phyloP scores from a whole-genome alignment of 1,140 invertebrate genomes.

The Drosophila paulistorum region DNA sequence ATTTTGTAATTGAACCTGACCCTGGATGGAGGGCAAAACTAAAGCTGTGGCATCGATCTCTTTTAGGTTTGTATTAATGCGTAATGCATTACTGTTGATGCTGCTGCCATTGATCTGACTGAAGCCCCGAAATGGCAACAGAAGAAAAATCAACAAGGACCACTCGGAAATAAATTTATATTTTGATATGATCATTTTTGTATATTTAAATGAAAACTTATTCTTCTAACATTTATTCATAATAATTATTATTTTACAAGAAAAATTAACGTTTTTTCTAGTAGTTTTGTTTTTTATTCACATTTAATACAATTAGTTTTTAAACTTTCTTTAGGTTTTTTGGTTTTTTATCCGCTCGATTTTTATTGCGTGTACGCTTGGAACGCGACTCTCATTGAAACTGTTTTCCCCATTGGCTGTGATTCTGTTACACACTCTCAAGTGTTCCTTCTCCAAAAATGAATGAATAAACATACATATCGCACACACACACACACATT shows the following conservation, averaged over 20 bases:
- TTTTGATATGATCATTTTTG: not conserved
- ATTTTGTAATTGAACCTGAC: constrained; percentile 22
- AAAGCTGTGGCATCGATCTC: constrained; percentile 46
- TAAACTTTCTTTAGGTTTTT: not conserved
- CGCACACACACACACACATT: constrained; percentile 22
- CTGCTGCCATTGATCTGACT: constrained; percentile 51
- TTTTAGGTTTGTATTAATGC: constrained; percentile 63
- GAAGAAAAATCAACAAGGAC: constrained; percentile 19
- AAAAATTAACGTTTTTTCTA: too few species aligned
- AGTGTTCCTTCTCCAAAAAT: constrained; percentile 69
- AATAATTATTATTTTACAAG: too few species aligned
- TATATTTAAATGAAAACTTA: not conserved
- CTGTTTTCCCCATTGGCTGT: constrained; percentile 59
- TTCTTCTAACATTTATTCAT: not conserved
- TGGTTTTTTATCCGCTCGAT: constrained; percentile 36
- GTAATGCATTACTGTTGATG: constrained; percentile 23
- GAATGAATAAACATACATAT: constrained; percentile 48
- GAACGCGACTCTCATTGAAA: constrained; percentile 65
- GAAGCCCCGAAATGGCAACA: constrained; percentile 22
- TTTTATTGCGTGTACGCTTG: constrained; percentile 60
- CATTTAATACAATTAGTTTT: not conserved
- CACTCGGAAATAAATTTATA: not conserved
- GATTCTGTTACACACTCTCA: constrained; percentile 63
- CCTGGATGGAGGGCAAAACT: constrained; percentile 55
- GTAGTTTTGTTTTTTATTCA: not conserved